These are phyloP conservation scores for Caenorhabditis brenneri DNA, from an alignment of 1,140 invertebrate species.

Conservation along the genomic window DNA sequence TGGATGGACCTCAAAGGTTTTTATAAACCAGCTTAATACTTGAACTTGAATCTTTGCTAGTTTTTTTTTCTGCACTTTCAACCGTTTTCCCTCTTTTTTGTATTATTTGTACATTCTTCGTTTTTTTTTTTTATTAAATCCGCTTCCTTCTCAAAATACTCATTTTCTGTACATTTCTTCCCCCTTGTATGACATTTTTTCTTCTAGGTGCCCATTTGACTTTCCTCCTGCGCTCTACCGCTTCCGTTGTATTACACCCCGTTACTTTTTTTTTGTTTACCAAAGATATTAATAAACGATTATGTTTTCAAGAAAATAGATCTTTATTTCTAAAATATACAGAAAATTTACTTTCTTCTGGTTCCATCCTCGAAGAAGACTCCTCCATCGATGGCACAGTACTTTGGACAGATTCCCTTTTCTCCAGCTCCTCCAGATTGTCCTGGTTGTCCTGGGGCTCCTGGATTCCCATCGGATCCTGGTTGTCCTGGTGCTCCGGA, in stretches of 20 bases:
- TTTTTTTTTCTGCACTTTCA: not conserved
- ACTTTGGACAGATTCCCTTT: slow-evolving; percentile 33
- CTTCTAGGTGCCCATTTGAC: not conserved
- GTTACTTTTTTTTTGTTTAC: not conserved
- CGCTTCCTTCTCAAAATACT: not conserved
- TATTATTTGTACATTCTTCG: not conserved
- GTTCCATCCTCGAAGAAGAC: slow-evolving; percentile 34
- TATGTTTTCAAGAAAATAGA: not conserved
- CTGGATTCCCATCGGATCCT: slow-evolving; percentile 55
- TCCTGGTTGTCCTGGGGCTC: slow-evolving; percentile 49
- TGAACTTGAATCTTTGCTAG: not conserved
- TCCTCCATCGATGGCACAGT: slow-evolving; percentile 9
- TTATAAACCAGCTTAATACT: slow-evolving; percentile 15
- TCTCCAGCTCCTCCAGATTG: not conserved
- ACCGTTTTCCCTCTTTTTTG: not conserved
- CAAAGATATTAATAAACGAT: slow-evolving; percentile 14
- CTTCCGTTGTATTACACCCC: not conserved
- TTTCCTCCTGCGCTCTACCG: not conserved
- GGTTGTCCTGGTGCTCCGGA: slow-evolving; percentile 47
- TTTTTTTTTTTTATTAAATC: not conserved
- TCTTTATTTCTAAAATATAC: not conserved
- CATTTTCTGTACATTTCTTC: not conserved
- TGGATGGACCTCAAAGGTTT: slow-evolving; percentile 22
- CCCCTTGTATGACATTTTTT: not conserved
- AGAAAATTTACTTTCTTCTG: slow-evolving; percentile 11